Evolutionary conservation across 2,888 invertebrate genomes (phyloP), one percentile per base, ranked within the genome.

Genomic region (Tachina grossa): DNA sequence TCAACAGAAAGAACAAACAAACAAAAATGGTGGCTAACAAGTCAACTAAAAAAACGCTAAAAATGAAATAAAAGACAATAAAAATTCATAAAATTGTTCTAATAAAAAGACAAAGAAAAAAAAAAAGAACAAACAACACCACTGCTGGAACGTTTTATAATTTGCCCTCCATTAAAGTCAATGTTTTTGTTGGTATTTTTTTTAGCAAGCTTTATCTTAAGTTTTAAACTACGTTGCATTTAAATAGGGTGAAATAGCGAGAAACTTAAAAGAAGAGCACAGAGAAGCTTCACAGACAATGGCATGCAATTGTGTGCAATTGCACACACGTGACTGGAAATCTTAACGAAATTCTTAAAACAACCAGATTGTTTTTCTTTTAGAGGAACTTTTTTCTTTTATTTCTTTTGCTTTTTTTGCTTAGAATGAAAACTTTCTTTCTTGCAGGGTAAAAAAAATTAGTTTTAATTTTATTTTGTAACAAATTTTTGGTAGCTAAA

Each of bases 241-340:
- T 16, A 69, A 61, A 78, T 71, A 63, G 55, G 63, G 71, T 65
- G 63, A 55, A 55, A 79, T 76, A 75, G 53, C 75, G 41, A 51
- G 66, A 45, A 68, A 66, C 19, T 59, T 71, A 9, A 63, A 79
- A 61, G n/a, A 55, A 61, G 79, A 72, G 65, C 31, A 31, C 31
- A 31, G 6, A 5, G 31, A 2, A 75, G 45, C 57, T 45, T 72
- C 72, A 72, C 79, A 85, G 83, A 85, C 83, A 85, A 80, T 83
- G 65, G 55, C 79, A 74, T 76, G 68, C 83, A 84, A 84, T 87
- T 86, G 81, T 81, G 86, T 81, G 86, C 87, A 88, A 88, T 88
- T 88, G 87, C 82, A 87, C 85, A 84, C 82, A 89, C 89, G 89
- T 89, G 89, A 88, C 87, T 87, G 68, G 86, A 87, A 88, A 88